Base-by-base conservation (phyloP, 92 coral and sea anemone genomes). In the Virgularia gustaviana region DNA sequence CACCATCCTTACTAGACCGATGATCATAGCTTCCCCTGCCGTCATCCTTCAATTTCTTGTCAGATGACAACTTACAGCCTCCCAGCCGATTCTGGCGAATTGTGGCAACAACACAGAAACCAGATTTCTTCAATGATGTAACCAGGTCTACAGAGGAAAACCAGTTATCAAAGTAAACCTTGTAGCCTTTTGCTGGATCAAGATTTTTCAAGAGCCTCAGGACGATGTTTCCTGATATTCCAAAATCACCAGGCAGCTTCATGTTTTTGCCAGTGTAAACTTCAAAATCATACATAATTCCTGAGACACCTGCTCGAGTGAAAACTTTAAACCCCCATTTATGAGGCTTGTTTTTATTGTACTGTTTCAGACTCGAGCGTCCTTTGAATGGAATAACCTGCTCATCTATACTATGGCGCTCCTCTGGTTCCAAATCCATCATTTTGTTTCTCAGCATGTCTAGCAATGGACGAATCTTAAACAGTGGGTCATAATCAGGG, bases 61-160 rank as follows among this genome's bases (percentile, higher is more conserved):
- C 55, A 47, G 55, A 47, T 42, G 43, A 15, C 72, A 38, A 43
- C 55, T 36, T 35, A 25, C 45, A 36, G 20, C 72, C 72, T 12
- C 12, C 16, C 6, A 52, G 39, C 36, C 29, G 65, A 63, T 76
- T 57, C 35, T 49, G 35, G 37, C 47, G 65, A 29, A 76, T 49
- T 19, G 81, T 76, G 30, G 54, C 81, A 23, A 76, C 59, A 19
- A 74, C 52, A 64, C 74, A 65, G 43, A 76, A 44, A 42, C 42
- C 74, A 30, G 41, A 52, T 20, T 52, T 58, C 53, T 64, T 76
- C 25, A 76, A 36, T 12, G 43, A 6, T 29, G 39, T 65, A 20
- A 65, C 37, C 28, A 65, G 22, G 43, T 65, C 45, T 29, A 65
- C 45, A 23, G 52, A 36, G 49, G 54, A 39, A 42, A 65, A 65